Conservation (phyloP, 1,140 invertebrate genomes). For the Wiebesia pumilae region DNA sequence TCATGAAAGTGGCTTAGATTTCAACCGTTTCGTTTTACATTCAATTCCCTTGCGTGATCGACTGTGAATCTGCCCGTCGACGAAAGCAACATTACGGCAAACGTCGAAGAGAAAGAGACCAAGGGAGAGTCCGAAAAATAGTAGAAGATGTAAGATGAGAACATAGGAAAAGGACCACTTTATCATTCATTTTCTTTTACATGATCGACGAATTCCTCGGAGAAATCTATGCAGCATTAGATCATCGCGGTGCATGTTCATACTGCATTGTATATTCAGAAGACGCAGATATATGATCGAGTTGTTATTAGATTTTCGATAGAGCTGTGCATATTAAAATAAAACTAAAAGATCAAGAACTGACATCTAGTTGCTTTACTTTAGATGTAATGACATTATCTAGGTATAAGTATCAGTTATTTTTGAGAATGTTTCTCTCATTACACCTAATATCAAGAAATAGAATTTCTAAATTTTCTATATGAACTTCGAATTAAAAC, state of each 20-base stretch:
- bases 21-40: constrained; percentile 51
- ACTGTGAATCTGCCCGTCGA: constrained; percentile 19
- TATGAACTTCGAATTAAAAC: too few relatives aligned
- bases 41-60: constrained; percentile 58
- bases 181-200: constrained; percentile 8
- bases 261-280: too few relatives aligned
- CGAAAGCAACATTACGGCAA: neutral
- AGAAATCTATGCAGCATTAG: constrained; percentile 68
- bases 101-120: neutral
- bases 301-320: too few relatives aligned
- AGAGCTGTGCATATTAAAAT: too few relatives aligned
- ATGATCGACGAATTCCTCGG: constrained; percentile 61
- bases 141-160: neutral
- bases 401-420: too few relatives aligned
- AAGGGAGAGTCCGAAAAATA: constrained; percentile 32
- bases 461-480: too few relatives aligned
- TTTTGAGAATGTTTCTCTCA: too few relatives aligned
- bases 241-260: constrained; percentile 55
- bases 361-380: too few relatives aligned
- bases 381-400: too few relatives aligned
- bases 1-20: constrained; percentile 25
- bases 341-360: too few relatives aligned
- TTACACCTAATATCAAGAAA: too few relatives aligned
- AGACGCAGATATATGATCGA: too few relatives aligned
- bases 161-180: neutral